Base-by-base conservation (phyloP, 2,113 vertebrate genomes). In the Clarias magur region DNA sequence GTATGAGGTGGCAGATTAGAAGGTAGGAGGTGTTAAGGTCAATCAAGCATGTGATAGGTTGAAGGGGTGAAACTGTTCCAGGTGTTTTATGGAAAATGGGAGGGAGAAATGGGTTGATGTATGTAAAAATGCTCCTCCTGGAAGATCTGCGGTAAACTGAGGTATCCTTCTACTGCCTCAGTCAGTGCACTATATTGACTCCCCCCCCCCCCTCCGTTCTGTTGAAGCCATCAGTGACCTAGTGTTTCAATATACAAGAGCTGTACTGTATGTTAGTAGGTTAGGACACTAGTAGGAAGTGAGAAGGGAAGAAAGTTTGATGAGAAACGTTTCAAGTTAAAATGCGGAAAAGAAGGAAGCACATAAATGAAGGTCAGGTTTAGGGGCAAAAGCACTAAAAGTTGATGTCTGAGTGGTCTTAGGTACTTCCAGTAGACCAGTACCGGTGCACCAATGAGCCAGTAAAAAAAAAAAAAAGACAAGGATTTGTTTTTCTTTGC, bases 11-110 rank as follows among this genome's bases (percentile, higher is more conserved):
- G 53, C 76, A 80, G 48, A 63, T 65, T 68, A 17, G 62, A 38
- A 73, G 78, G 79, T 82, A 80, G 79, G 67, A 82, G 67, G 79
- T 86, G 85, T 72, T 42, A 27, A 82, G 67, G 21, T 38, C 73
- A 53, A 30, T 59, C 15, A 1, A 57, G 21, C 23, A 79, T 78
- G 53, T 60, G 78, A 86, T 30, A 57, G 76, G 76, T 68, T 80
- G 59, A n/a, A 53, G 17, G 16, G 17, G 48, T 16, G n/a, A 15
- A 3, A 65, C 48, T 6, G 38, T 30, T 23, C 42, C 75, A 68
- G 85, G 76, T 86, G 48, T 65, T 25, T 54, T 4, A 56, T 60
- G 34, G 7, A 8, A 48, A 48, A 48, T 48, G 48, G 6, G 8
- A 19, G 25, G n/a, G 42, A 79, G n/a, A 48, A 48, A 13, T 42